Percentiles rank a stretch among this genome's conserved stretches.
Conservation (phyloP, 2,888 invertebrate genomes). For the Bembecia ichneumoniformis region DNA sequence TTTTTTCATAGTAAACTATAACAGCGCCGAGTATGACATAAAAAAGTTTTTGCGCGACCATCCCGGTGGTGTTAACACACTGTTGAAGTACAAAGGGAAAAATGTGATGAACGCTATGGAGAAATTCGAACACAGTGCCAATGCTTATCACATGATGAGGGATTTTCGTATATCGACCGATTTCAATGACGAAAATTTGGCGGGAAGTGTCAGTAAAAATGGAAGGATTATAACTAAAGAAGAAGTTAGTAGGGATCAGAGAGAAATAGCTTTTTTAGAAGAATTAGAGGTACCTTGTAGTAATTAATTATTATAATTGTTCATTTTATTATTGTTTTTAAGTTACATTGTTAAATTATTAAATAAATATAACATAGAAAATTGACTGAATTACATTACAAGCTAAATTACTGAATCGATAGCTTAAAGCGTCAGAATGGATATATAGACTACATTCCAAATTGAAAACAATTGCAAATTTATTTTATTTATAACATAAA, state of each 20-base stretch:
- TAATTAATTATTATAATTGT: background rate
- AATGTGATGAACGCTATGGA: conserved; percentile 69
- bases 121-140: conserved; percentile 72
- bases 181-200: conserved; percentile 54
- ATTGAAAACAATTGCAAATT: too few species aligned
- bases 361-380: too few species aligned
- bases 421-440: too few species aligned
- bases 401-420: too few species aligned
- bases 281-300: conserved; percentile 46
- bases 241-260: conserved; percentile 28
- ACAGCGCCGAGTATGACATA: conserved; percentile 74
- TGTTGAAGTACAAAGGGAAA: conserved; percentile 70
- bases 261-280: conserved; percentile 51
- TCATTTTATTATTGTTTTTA: too few species aligned
- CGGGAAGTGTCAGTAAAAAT: conserved; percentile 46
- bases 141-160: conserved; percentile 76
- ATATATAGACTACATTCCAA: too few species aligned
- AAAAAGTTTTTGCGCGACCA: conserved; percentile 77
- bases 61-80: conserved; percentile 80
- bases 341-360: too few species aligned
- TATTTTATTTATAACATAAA: too few species aligned
- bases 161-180: conserved; percentile 70
- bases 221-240: conserved; percentile 52
- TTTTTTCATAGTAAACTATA: conserved; percentile 46
- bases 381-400: too few species aligned